A percentile compares a stretch with the other conserved stretches of the same genome.
These are phyloP conservation scores for Apodemus sylvaticus DNA, from an alignment of 2,113 vertebrate species.

Conservation along the genomic window DNA sequence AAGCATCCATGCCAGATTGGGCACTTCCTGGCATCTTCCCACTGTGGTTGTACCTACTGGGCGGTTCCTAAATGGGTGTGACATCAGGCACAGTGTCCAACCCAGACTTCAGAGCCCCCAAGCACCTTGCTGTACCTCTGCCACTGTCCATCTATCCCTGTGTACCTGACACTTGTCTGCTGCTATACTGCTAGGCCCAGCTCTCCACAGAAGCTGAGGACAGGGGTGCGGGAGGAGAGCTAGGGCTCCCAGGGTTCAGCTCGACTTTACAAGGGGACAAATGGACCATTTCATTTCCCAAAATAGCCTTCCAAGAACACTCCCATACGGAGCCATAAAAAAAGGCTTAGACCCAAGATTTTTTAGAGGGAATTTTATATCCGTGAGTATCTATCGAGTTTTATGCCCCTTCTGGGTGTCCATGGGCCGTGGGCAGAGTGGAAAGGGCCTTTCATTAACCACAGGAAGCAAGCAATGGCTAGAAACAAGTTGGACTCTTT, in stretches of 20 bases:
- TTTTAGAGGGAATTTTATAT: constrained; percentile 56
- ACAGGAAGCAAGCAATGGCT: not conserved
- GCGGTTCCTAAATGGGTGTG: not conserved
- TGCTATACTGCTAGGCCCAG: not conserved
- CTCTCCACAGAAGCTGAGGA: not conserved
- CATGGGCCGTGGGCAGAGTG: not conserved
- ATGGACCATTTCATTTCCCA: constrained; percentile 57
- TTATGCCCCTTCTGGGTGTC: constrained; percentile 61
- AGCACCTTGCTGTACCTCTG: not conserved
- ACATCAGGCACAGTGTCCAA: not conserved
- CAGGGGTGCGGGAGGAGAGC: no score
- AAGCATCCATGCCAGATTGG: rapidly evolving
- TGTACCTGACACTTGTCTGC: not conserved
- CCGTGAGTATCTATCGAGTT: constrained; percentile 29
- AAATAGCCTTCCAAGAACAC: constrained; percentile 62
- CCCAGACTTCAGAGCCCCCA: not conserved
- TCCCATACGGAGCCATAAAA: not conserved
- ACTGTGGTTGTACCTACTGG: rapidly evolving
- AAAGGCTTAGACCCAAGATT: constrained; percentile 59
- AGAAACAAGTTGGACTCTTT: not conserved
- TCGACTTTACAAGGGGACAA: constrained; percentile 45
- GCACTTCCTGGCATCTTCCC: not conserved
- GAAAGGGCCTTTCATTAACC: constrained; percentile 33
- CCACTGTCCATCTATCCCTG: rapidly evolving
- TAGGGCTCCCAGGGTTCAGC: not conserved